These are phyloP conservation scores for Balanococcus diminutus DNA, from an alignment of 2,888 invertebrate species.

Conservation along the genomic window DNA sequence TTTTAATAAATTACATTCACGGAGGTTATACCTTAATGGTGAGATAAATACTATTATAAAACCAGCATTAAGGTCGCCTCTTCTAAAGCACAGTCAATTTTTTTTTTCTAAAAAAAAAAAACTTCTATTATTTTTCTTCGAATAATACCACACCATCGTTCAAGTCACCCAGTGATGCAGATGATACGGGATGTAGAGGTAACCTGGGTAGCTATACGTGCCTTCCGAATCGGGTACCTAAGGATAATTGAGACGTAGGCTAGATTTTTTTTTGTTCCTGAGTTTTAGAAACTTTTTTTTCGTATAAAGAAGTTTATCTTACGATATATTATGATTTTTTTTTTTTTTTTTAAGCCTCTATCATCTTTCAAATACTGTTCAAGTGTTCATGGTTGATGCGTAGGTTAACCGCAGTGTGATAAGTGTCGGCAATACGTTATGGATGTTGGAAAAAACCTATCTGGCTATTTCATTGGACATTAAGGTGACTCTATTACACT, in stretches of 20 bases:
- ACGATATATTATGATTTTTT: background rate
- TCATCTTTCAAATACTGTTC: background rate
- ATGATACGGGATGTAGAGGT: background rate
- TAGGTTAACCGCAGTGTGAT: conserved; percentile 9
- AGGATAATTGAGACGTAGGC: background rate
- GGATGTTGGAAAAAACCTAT: background rate
- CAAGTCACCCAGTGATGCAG: background rate
- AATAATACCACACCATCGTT: background rate
- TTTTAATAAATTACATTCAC: background rate
- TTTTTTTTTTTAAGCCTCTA: background rate
- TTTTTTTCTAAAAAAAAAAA: conserved; percentile 13
- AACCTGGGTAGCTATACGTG: background rate
- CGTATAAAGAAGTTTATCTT: background rate
- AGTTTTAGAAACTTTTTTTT: background rate
- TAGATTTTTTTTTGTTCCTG: background rate
- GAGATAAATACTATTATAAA: conserved; percentile 6
- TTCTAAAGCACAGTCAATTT: background rate
- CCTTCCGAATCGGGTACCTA: background rate
- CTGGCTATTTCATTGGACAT: background rate
- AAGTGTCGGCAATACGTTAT: conserved; percentile 5
- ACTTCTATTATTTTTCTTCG: background rate
- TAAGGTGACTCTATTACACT: conserved; percentile 4
- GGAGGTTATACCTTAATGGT: background rate
- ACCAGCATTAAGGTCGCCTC: background rate
- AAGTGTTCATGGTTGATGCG: conserved; percentile 1